Base-by-base conservation (phyloP, 2,113 vertebrate genomes). In the Cepphus grylle region DNA sequence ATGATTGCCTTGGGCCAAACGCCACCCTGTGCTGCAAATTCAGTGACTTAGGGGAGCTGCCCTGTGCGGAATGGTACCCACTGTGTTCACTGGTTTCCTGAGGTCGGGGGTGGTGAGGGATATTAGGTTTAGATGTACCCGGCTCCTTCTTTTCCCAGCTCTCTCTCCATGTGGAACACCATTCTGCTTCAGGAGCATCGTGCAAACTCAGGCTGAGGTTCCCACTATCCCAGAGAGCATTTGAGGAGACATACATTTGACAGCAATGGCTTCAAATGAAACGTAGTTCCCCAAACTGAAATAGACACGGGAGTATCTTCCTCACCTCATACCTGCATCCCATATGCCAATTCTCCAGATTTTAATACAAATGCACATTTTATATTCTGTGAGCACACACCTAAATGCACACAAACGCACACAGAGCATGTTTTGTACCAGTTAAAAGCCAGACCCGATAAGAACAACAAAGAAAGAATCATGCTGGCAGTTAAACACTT, bases 1-100 rank as follows among this genome's bases (percentile, higher is more conserved):
- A 47, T 30, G 38, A 30, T 74, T 27, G 19, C 73, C 47, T 56
- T 47, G 27, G 66, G 73, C 77, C n/a, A 86, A 93, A 78, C 52
- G 67, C 38, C 0, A 0, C 32, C 53, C 52, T 40, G n/a, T 16
- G 30, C 21, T 63, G 43, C 87, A 88, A 95, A 76, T 71, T 40
- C 67, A 62, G 47, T 53, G 74, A 70, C 61, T 30, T 79, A 42
- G 62, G 12, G 0, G 30, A 93, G 81, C 83, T 69, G 43, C 26
- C 38, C 26, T 1, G 4, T 47, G 0, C 0, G 43, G 21, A 92
- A 65, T 2, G 8, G 11, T 66, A 76, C 30, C 34, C 9, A 11
- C 65, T 34, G 47, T 36, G 55, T 40, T 78, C 83, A 66, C 3
- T 5, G 4, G 47, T 49, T 86, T 62, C 87, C 58, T 59, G 82